Conservation (phyloP, 2,888 invertebrate species). For the Phymatocera aterrima region DNA sequence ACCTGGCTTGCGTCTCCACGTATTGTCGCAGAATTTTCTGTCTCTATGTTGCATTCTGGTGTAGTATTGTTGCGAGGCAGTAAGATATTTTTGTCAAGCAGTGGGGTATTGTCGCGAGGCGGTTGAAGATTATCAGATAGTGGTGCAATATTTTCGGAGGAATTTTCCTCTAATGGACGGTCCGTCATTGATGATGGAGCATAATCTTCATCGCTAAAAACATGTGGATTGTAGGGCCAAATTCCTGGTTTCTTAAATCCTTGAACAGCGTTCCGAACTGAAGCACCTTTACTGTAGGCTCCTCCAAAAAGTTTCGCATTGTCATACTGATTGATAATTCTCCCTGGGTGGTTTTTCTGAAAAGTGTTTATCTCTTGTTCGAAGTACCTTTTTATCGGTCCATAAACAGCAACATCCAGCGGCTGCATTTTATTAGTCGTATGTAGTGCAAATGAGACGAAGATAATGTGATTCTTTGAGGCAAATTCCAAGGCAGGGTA, state of each 20-base stretch:
- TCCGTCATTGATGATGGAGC: too few species aligned
- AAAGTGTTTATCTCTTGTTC: slow-evolving; percentile 49
- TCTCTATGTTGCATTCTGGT: too few species aligned
- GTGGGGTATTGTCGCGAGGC: too few species aligned
- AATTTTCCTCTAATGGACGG: too few species aligned
- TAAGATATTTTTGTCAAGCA: too few species aligned
- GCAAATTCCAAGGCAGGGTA: slow-evolving; percentile 60
- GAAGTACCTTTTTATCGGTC: slow-evolving; percentile 62
- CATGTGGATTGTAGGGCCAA: slow-evolving; percentile 50
- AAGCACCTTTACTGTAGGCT: slow-evolving; percentile 58
- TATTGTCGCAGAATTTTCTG: too few species aligned
- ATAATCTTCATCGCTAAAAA: too few species aligned
- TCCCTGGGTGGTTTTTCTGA: slow-evolving; percentile 54
- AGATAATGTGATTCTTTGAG: slow-evolving; percentile 55
- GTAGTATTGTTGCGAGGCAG: too few species aligned
- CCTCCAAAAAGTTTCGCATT: slow-evolving; percentile 55
- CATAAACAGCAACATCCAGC: slow-evolving; percentile 61
- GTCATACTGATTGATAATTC: slow-evolving; percentile 58
- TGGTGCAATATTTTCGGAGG: too few species aligned
- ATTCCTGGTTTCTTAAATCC: slow-evolving; percentile 51
- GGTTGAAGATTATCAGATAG: too few species aligned
- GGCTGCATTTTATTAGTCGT: slow-evolving; percentile 61
- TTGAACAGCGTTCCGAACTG: slow-evolving; percentile 46
- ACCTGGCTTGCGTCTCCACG: too few species aligned
- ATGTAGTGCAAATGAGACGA: slow-evolving; percentile 58